Percentiles rank a stretch among this genome's conserved stretches.
These are phyloP conservation scores for Neoitamus cyanurus DNA, from an alignment of 2,888 invertebrate species.

Conservation along the genomic window DNA sequence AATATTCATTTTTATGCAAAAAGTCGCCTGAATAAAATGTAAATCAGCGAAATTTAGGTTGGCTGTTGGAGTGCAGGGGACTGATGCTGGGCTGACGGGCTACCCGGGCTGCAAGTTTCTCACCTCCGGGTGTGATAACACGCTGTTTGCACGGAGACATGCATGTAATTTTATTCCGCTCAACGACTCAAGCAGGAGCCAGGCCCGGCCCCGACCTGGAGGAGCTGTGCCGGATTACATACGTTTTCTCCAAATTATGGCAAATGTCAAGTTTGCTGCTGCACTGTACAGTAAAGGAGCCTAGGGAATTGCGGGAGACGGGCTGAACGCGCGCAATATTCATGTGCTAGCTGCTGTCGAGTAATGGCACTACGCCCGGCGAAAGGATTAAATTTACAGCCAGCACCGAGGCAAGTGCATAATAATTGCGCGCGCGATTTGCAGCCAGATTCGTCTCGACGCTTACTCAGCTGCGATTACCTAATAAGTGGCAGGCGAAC, in stretches of 20 bases:
- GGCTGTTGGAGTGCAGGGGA: not conserved
- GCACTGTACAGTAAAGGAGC: not conserved
- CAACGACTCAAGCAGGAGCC: not conserved
- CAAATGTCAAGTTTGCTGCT: constrained; percentile 30
- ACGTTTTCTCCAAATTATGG: constrained; percentile 36
- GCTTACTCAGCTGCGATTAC: not conserved
- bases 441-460: not conserved
- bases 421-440: not conserved
- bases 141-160: constrained; percentile 22
- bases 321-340: not conserved
- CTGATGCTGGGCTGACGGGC: not conserved
- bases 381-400: not conserved
- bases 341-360: not conserved
- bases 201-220: not conserved
- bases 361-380: not conserved
- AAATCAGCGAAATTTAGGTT: constrained; percentile 31
- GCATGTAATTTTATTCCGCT: constrained; percentile 28
- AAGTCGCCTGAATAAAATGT: constrained; percentile 27
- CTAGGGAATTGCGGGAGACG: not conserved
- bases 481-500: not conserved
- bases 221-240: constrained; percentile 3
- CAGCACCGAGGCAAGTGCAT: not conserved
- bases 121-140: constrained; percentile 34
- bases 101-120: constrained; percentile 17
- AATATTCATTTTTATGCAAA: constrained; percentile 39